Percentiles rank a stretch among this genome's conserved stretches.
Conservation (phyloP, 2,888 invertebrate genomes). For the Polietes domitor region DNA sequence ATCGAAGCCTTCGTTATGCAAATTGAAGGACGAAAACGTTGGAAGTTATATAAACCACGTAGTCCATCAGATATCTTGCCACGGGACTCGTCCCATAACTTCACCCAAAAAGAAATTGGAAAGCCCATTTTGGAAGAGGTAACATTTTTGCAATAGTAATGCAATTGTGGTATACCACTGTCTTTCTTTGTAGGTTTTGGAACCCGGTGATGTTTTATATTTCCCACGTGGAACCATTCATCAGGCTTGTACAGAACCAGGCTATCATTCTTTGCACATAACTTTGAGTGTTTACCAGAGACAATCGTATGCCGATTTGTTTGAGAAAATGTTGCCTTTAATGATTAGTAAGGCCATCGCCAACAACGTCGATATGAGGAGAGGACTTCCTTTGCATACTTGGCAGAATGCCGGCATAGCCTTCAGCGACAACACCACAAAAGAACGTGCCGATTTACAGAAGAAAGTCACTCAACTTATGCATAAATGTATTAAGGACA, state of each 20-base stretch:
- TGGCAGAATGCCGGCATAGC: constrained; percentile 88
- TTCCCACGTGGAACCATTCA: constrained; percentile 95
- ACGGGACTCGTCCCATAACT: constrained; percentile 91
- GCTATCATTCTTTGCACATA: constrained; percentile 94
- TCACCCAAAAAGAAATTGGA: constrained; percentile 87
- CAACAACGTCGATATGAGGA: constrained; percentile 87
- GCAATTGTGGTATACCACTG: too few species aligned
- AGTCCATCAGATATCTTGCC: constrained; percentile 87
- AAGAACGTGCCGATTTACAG: constrained; percentile 82
- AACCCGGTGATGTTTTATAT: constrained; percentile 95
- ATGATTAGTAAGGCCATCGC: constrained; percentile 88
- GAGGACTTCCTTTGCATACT: constrained; percentile 91
- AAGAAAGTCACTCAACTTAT: constrained; percentile 69
- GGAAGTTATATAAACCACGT: constrained; percentile 93
- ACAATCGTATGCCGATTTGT: constrained; percentile 93
- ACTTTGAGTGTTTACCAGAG: constrained; percentile 96
- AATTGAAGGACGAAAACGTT: constrained; percentile 96
- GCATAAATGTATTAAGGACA: constrained; percentile 65
- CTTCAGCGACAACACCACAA: constrained; percentile 82
- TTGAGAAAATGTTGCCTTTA: constrained; percentile 89
- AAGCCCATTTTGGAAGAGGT: constrained; percentile 88
- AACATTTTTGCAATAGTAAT: neutral
- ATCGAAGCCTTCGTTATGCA: constrained; percentile 99
- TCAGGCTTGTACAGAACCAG: constrained; percentile 90
- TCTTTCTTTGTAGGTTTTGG: constrained; percentile 81